Evolutionary conservation across 2,888 invertebrate species (phyloP).

Genomic region (Cataglyphis altisquamis): DNA sequence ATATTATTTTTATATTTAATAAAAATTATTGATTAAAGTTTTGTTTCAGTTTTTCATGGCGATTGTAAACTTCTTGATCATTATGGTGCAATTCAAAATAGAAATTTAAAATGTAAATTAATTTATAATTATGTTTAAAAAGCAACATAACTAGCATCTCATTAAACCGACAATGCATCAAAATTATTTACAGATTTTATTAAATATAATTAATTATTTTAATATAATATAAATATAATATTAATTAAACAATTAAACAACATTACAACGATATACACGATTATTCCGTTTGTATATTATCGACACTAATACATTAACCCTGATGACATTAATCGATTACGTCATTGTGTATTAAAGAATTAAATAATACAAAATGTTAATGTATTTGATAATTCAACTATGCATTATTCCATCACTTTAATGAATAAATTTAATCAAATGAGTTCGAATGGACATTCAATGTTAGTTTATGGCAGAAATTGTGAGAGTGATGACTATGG

Average conservation of each 20-base stretch:
- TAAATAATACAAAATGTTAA: background rate
- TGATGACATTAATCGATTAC: background rate
- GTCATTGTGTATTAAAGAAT: background rate
- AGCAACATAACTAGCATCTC: background rate
- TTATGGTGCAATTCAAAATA: slow-evolving; percentile 15
- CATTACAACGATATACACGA: background rate
- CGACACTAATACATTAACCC: background rate
- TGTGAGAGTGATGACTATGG: background rate
- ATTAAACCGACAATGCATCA: background rate
- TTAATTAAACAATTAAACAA: background rate
- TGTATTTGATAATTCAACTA: background rate
- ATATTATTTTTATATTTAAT: background rate
- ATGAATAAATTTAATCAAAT: background rate
- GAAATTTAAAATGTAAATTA: background rate
- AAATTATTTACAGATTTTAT: background rate
- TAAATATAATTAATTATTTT: background rate
- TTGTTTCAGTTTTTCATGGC: slow-evolving; percentile 7
- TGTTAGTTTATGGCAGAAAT: background rate
- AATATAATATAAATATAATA: background rate
- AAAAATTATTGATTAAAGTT: background rate
- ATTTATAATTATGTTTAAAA: background rate
- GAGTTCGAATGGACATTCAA: background rate
- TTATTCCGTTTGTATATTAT: background rate
- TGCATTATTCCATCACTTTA: background rate
- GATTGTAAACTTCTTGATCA: background rate